Evolutionary conservation across 2,888 invertebrate species (phyloP), one percentile per base, ranked within the genome.

Genomic region (Buathra laborator): DNA sequence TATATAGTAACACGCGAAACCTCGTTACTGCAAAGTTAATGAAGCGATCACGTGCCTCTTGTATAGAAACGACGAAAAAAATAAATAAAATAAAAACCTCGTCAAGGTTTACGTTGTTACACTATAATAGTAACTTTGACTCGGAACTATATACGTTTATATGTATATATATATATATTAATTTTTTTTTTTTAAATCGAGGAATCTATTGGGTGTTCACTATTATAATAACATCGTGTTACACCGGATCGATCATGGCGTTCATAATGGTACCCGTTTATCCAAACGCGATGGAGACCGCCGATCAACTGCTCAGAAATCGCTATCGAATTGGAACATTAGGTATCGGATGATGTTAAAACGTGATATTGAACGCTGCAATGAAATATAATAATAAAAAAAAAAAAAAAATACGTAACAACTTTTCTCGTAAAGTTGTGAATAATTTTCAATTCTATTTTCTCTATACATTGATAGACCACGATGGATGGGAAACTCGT

Each of bases 161-260:
- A 6, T 37, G n/a, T 78, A 37, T 62, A 51, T 29, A 24, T 16
- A 32, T 51, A 16, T 19, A 32, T n/a, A 44, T 44, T 67, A n/a
- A n/a, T 67, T 72, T 74, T 24, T 24, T 24, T 24, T 24, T 24
- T 24, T 24, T 24, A 3, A 62, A 72, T 93, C 81, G 86, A 96
- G 97, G 96, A 81, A 96, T 96, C 94, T 97, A 97, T 92, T 97
- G 97, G 97, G 92, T 97, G n/a, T 97, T 97, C 89, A 97, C 97
- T 3, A 97, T 97, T 53, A 97, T 97, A 75, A 96, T 97, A 71
- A 97, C 97, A 0, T 96, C 97, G 74, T 97, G 97, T 90, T 97
- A 97, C 91, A 97, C 97, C 0, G 97, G 97, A 3, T 97, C 97
- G 0, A 97, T 97, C 37, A 97, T 97, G 90, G 97, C 97, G 0